Evolutionary conservation across 2,888 invertebrate genomes (phyloP), one percentile per base, ranked within the genome.

Genomic region (Troides helena): DNA sequence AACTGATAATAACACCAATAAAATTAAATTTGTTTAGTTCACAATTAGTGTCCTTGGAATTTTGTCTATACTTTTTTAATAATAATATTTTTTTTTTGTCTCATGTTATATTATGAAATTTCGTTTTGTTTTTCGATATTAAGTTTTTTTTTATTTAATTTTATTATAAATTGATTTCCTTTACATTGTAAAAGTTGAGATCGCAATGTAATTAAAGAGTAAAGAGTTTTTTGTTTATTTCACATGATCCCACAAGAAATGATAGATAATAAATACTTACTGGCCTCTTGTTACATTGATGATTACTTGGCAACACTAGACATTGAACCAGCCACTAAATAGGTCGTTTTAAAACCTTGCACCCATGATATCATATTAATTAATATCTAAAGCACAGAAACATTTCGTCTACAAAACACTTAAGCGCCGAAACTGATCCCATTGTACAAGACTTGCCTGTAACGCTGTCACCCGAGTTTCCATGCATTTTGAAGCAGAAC

Each of bases 161-260:
- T 18, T 14, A 17, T 50, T 17, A 50, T 50, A 50, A 1, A 50
- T 17, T 14, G 14, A 50, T 2, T 18, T 17, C 14, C 10, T 5
- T 21, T n/a, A 53, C n/a, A 53, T n/a, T 18, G 5, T 2, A n/a
- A 53, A 53, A 82, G 77, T 84, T 87, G 85, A 89, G 81, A 79
- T 79, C 83, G 79, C 86, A 79, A 78, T 78, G 79, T 80, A 83
- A 85, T 80, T 84, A 76, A 85, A 87, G 83, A 85, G 79, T 78
- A 85, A 83, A 80, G 86, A 82, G 76, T 74, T 64, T 67, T 68
- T 75, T 74, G 21, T 77, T 74, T 74, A 79, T 79, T 80, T 82
- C 80, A 85, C 79, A 85, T 89, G 89, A 86, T 81, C 90, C 91
- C 90, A 88, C 81, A 89, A 88, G 84, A 87, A 81, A 87, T 87